Percentiles rank a stretch among this genome's conserved stretches.
phyloP scores from a whole-genome alignment of 2,797 vertebrate species.

The Chelon auratus region DNA sequence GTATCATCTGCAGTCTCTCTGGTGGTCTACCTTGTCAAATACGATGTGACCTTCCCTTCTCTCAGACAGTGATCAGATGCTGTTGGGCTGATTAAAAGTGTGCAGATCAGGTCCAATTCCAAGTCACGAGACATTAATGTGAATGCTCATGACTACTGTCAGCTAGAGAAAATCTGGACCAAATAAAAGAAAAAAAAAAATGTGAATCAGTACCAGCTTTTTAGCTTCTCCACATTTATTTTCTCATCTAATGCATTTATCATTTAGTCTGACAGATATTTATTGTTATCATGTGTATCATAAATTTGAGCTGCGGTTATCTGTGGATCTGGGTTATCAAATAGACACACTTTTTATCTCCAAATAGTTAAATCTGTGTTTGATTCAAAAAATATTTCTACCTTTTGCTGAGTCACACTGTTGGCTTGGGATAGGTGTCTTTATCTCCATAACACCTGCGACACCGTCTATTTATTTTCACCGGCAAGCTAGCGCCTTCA shows the following conservation, averaged over 20 bases:
- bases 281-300: too few relatives aligned
- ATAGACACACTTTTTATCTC: not conserved
- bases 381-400: not conserved
- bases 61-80: not conserved
- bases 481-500: slow-evolving; percentile 5
- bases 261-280: too few relatives aligned
- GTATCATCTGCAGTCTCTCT: not conserved
- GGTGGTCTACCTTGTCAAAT: not conserved
- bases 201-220: not conserved
- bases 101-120: not conserved
- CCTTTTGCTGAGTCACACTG: not conserved
- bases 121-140: not conserved
- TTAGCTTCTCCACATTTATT: not conserved
- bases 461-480: slow-evolving; percentile 5
- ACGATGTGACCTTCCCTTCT: not conserved
- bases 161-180: not conserved
- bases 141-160: not conserved
- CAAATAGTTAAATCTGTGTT: too few relatives aligned
- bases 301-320: not conserved
- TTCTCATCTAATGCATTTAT: not conserved
- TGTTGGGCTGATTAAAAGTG: not conserved
- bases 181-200: not conserved
- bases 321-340: not conserved
- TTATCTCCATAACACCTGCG: not conserved
- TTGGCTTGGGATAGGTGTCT: slow-evolving; percentile 6